Evolutionary conservation across 1,140 invertebrate genomes (phyloP).

Genomic region (Protaetia brevitarsis): DNA sequence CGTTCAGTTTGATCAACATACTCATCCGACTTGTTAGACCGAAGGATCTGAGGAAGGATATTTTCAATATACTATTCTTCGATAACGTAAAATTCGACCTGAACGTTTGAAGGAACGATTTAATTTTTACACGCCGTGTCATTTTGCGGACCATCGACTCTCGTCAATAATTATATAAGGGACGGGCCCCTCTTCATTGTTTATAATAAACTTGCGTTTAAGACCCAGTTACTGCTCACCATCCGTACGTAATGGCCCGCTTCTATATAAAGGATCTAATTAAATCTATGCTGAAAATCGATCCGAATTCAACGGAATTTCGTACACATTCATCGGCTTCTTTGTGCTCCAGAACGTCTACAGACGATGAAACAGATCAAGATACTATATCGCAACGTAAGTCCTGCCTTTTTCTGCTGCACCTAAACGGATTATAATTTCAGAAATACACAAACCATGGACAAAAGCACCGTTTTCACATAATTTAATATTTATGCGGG

Average conservation of each 20-base stretch:
- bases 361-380: slow-evolving; percentile 20
- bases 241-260: background rate
- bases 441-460: too few species aligned
- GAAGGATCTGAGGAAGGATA: background rate
- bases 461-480: too few species aligned
- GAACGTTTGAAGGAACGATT: background rate
- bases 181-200: background rate
- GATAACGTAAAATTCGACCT: background rate
- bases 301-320: background rate
- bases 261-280: slow-evolving; percentile 32
- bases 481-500: too few species aligned
- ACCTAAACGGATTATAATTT: too few species aligned
- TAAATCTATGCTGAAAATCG: slow-evolving; percentile 30
- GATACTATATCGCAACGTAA: slow-evolving; percentile 20
- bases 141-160: background rate
- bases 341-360: slow-evolving; percentile 11
- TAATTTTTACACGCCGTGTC: too few species aligned
- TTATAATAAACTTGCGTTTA: background rate
- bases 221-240: background rate
- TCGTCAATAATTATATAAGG: background rate
- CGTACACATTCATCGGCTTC: slow-evolving; percentile 10
- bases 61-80: background rate
- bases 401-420: background rate
- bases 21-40: background rate
- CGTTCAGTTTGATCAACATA: background rate